Base-by-base conservation (phyloP, 2,888 invertebrate genomes). In the Yponomeuta malinellus region DNA sequence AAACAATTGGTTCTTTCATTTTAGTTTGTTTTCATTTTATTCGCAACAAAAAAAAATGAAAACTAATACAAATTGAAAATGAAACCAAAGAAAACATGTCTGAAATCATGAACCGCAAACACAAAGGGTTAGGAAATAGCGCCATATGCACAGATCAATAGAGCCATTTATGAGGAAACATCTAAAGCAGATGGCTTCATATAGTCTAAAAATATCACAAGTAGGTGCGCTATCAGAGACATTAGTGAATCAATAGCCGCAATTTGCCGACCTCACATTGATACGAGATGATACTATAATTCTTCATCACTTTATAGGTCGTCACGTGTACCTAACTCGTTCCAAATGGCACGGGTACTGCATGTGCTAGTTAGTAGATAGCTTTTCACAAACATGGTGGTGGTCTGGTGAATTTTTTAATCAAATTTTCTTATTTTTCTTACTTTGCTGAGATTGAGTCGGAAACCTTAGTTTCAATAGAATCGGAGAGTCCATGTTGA, bases 1-100 rank as follows among this genome's bases (percentile, higher is more conserved):
- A 71, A 68, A 68, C 66, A 72, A 65, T 67, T 31, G 29, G n/a
- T 66, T 71, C 29, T 59, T 59, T 59, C 15, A 15, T 15, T 59
- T 59, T 10, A 52, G 52, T 52, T 59, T 4, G 12, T 15, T 12
- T 8, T 8, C 1, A 43, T 8, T 43, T 43, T 8, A 43, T 43
- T 8, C 43, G 5, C 9, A 8, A 43, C 5, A 43, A 43, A 43
- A 37, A 37, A 37, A 37, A 4, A 4, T 2, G 5, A 2, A 2
- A 37, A 37, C 2, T 37, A 37, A 37, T 37, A 37, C 37, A 37
- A 4, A 37, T 2, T 37, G 5, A 2, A 37, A 4, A 37, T 5
- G 2, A 37, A 43, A 43, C 9, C 43, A 43, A 43, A 43, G 9
- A 43, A 8, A 43, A 8, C 6, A 8, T 8, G 6, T 43, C 43